These are phyloP conservation scores for Campoletis sonorensis DNA, from an alignment of 1,140 invertebrate genomes.

Conservation along the genomic window DNA sequence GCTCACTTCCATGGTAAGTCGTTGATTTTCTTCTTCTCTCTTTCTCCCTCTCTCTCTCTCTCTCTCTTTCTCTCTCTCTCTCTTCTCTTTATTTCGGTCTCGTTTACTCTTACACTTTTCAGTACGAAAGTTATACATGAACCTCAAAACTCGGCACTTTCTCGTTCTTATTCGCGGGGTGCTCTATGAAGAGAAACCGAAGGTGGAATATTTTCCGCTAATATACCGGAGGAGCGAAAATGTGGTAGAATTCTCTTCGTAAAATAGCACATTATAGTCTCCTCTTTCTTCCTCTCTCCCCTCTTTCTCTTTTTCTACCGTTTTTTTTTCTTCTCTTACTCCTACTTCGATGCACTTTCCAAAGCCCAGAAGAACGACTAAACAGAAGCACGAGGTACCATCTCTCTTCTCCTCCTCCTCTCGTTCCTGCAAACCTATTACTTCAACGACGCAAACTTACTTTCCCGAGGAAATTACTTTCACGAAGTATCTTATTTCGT, in stretches of 20 bases:
- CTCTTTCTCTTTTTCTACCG: constrained; percentile 1
- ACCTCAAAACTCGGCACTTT: constrained; percentile 52
- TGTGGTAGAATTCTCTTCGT: constrained; percentile 36
- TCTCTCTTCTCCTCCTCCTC: constrained; percentile 4
- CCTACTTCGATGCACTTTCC: constrained; percentile 48
- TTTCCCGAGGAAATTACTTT: constrained; percentile 64
- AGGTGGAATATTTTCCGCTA: constrained; percentile 54
- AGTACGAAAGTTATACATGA: constrained; percentile 59
- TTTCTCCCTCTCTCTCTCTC: constrained; percentile 24
- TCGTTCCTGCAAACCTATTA: constrained; percentile 59
- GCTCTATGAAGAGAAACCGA: constrained; percentile 14
- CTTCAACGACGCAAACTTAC: constrained; percentile 61
- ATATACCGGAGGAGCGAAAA: constrained; percentile 41
- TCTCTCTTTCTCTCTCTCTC: constrained; percentile 20
- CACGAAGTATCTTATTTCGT: constrained; percentile 64
- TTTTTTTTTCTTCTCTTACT: background rate
- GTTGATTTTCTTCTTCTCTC: constrained; percentile 14
- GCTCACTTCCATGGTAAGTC: constrained; percentile 1
- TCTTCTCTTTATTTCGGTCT: constrained; percentile 26
- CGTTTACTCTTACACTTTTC: background rate
- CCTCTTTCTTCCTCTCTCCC: background rate
- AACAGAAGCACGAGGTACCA: constrained; percentile 3
- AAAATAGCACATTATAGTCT: constrained; percentile 19
- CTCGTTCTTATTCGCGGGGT: constrained; percentile 19
- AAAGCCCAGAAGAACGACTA: constrained; percentile 42